phyloP scores from a whole-genome alignment of 2,888 invertebrate genomes.

The Cosmopolites sordidus region DNA sequence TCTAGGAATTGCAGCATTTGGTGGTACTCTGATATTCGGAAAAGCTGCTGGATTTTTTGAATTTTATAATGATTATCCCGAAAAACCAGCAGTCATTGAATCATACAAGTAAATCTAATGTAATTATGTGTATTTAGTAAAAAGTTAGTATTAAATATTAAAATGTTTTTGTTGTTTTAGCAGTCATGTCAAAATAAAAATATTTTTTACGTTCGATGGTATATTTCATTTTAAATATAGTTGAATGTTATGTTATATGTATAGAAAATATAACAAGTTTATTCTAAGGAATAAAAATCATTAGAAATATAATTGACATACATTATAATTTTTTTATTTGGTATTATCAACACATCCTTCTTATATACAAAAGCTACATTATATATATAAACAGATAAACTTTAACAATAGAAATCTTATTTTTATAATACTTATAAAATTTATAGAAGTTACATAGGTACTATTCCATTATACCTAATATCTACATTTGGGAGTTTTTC shows the following conservation, averaged over 20 bases:
- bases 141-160: constrained; percentile 17
- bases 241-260: too few relatives aligned
- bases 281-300: constrained; percentile 5
- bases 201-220: too few relatives aligned
- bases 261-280: too few relatives aligned
- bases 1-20: constrained; percentile 54
- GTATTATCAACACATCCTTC: constrained; percentile 25
- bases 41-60: constrained; percentile 59
- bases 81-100: constrained; percentile 39
- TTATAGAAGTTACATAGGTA: constrained; percentile 8
- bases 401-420: constrained; percentile 8
- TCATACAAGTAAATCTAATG: constrained; percentile 34
- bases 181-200: constrained; percentile 3
- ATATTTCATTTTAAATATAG: too few relatives aligned
- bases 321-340: constrained; percentile 26
- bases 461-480: constrained; percentile 1
- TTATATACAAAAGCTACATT: constrained; percentile 27
- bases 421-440: constrained; percentile 15
- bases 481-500: constrained; percentile 54
- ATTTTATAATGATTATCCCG: constrained; percentile 61
- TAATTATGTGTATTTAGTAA: constrained; percentile 8
- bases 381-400: constrained; percentile 20
- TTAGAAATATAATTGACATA: constrained; percentile 24
- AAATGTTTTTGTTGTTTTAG: constrained; percentile 13
- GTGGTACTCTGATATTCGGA: constrained; percentile 50